Evolutionary conservation across 2,888 invertebrate genomes (phyloP).

Genomic region (Clanis bilineata): DNA sequence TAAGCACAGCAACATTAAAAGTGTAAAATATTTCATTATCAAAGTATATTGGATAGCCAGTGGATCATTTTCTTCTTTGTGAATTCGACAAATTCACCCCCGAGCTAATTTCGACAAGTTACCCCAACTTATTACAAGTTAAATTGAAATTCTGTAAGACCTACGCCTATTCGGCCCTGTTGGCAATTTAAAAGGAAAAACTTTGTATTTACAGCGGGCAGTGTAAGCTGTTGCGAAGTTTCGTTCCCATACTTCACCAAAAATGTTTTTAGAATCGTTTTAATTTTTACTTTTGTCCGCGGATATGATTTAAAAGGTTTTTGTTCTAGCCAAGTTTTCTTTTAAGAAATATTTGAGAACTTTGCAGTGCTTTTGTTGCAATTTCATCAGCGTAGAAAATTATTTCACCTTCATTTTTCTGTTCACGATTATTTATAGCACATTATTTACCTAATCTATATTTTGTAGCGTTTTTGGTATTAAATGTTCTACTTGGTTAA

Average conservation of each 20-base stretch:
- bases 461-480: too few relatives aligned
- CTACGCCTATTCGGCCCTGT: conserved; percentile 41
- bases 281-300: conserved; percentile 33
- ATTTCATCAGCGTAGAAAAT: neutral
- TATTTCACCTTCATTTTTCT: neutral
- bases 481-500: too few relatives aligned
- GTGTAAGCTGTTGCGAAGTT: conserved; percentile 33
- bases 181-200: conserved; percentile 42
- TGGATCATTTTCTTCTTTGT: conserved; percentile 32
- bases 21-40: conserved; percentile 20
- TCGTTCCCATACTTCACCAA: conserved; percentile 32
- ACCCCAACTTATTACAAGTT: conserved; percentile 66
- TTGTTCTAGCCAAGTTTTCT: conserved; percentile 9
- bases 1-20: neutral
- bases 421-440: too few relatives aligned
- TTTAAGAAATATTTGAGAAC: conserved; percentile 15
- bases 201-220: conserved; percentile 29
- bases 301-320: conserved; percentile 20
- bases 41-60: conserved; percentile 25
- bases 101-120: conserved; percentile 61
- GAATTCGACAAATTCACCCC: conserved; percentile 42
- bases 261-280: conserved; percentile 36
- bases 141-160: conserved; percentile 68
- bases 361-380: neutral
- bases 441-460: too few relatives aligned